Conservation (phyloP, 2,888 invertebrate species). For the Tipula lateralis region DNA sequence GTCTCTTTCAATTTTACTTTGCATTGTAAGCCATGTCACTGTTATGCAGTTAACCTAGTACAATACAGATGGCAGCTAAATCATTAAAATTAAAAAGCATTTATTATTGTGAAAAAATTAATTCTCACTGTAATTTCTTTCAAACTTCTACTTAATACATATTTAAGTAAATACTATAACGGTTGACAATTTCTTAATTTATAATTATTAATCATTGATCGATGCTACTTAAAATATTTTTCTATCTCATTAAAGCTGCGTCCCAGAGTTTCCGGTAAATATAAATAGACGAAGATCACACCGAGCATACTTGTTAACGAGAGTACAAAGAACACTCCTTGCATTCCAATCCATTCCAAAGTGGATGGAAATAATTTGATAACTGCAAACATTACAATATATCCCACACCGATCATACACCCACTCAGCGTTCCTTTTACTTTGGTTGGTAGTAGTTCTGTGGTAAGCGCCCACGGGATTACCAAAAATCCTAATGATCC, state of each 20-base stretch:
- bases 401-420: slow-evolving; percentile 52
- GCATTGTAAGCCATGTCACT: not conserved
- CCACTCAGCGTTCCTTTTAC: slow-evolving; percentile 53
- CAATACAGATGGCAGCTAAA: not conserved
- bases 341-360: slow-evolving; percentile 46
- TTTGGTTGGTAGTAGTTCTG: slow-evolving; percentile 38
- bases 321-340: slow-evolving; percentile 51
- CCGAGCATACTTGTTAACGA: slow-evolving; percentile 49
- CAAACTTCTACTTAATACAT: too few relatives aligned
- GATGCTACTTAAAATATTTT: slow-evolving; percentile 42
- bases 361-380: slow-evolving; percentile 53
- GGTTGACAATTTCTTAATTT: not conserved
- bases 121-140: too few relatives aligned
- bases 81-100: not conserved
- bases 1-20: not conserved
- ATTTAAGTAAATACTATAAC: not conserved
- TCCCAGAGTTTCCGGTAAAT: slow-evolving; percentile 56
- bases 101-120: too few relatives aligned
- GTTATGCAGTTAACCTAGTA: not conserved
- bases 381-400: slow-evolving; percentile 53
- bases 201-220: slow-evolving; percentile 32
- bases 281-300: slow-evolving; percentile 50
- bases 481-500: slow-evolving; percentile 54
- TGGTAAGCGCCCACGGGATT: slow-evolving; percentile 57
- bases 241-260: slow-evolving; percentile 55